Conservation (phyloP, 1,140 invertebrate species). For the Caenorhabditis remanei region DNA sequence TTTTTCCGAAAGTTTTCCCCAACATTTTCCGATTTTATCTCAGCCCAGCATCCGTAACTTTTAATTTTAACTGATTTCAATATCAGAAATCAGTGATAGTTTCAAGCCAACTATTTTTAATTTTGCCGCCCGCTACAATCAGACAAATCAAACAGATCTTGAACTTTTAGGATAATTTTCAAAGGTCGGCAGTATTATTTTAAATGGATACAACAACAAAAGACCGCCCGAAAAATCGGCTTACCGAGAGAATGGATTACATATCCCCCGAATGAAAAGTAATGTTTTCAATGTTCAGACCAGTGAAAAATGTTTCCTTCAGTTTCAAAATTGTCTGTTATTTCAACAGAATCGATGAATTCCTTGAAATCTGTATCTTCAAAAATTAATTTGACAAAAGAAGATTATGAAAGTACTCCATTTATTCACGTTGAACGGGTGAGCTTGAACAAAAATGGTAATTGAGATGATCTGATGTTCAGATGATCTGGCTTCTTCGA, state of each 20-base stretch:
- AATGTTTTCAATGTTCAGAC: background rate
- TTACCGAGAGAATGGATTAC: background rate
- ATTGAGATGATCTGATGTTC: background rate
- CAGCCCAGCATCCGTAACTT: too few species aligned
- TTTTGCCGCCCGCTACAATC: too few species aligned
- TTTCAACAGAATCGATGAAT: slow-evolving; percentile 24
- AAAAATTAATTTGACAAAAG: background rate
- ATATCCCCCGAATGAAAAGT: background rate
- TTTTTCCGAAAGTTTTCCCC: too few species aligned
- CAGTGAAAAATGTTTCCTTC: background rate
- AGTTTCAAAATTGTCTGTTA: slow-evolving; percentile 21
- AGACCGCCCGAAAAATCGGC: slow-evolving; percentile 1
- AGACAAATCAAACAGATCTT: background rate
- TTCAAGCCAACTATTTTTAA: too few species aligned
- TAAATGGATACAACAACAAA: background rate
- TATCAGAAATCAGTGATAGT: too few species aligned
- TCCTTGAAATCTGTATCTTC: background rate
- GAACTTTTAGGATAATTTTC: background rate
- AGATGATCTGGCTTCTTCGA: slow-evolving; percentile 27
- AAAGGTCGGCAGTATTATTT: slow-evolving; percentile 30
- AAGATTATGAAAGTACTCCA: slow-evolving; percentile 32
- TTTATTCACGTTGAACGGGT: slow-evolving; percentile 19
- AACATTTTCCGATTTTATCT: too few species aligned
- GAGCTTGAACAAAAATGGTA: background rate
- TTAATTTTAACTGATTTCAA: too few species aligned